Conservation (phyloP, 2,888 invertebrate genomes). For the Lasioglossum pauxillum region DNA sequence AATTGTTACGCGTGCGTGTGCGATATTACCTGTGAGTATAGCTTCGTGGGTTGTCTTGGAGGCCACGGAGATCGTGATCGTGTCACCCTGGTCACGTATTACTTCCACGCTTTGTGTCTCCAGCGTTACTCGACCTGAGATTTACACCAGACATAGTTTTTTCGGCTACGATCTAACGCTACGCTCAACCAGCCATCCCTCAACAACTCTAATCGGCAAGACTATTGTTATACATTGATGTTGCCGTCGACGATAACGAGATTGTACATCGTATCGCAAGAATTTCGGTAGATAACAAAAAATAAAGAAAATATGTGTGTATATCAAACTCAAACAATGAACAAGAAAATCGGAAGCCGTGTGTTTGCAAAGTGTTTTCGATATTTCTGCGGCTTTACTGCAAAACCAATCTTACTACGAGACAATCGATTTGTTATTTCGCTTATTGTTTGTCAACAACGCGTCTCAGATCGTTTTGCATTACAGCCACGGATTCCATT, state of each 20-base stretch:
- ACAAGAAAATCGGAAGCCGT: constrained; percentile 28
- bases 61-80: constrained; percentile 86
- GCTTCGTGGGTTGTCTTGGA: constrained; percentile 88
- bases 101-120: constrained; percentile 82
- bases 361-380: neutral
- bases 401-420: neutral
- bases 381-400: neutral
- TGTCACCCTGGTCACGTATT: constrained; percentile 83
- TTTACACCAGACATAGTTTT: constrained; percentile 78
- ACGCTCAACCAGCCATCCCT: constrained; percentile 42
- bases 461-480: neutral
- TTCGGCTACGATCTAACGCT: constrained; percentile 58
- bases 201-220: constrained; percentile 27
- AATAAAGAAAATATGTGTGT: neutral
- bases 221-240: constrained; percentile 21
- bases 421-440: neutral
- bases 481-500: neutral
- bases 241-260: constrained; percentile 19
- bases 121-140: constrained; percentile 81
- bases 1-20: constrained; percentile 52
- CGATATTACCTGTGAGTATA: constrained; percentile 87
- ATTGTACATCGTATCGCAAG: constrained; percentile 16
- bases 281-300: constrained; percentile 17
- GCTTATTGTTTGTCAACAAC: neutral
- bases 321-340: neutral